Base-by-base conservation (phyloP, 1,140 invertebrate species). In the Aricia agestis region DNA sequence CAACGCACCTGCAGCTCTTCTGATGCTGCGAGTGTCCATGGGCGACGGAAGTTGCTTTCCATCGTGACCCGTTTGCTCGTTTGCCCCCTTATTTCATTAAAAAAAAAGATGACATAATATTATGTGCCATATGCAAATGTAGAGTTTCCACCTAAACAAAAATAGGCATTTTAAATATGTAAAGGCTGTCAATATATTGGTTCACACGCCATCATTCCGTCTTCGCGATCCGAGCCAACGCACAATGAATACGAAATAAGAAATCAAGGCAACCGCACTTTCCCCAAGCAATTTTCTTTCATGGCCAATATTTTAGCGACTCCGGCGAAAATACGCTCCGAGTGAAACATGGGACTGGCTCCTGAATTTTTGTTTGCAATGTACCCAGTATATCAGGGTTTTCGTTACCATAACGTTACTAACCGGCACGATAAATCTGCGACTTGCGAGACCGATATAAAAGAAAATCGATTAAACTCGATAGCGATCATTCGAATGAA, bases 381-480 rank as follows among this genome's bases (percentile, higher is more conserved):
- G 86, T 83, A 85, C 82, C 82, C 76, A 80, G 82, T 87, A 87
- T 84, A 89, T 88, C 82, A 87, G 80, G 81, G 82, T 87, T 82
- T 81, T 82, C 82, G 83, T 79, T 81, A 83, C 78, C 80, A 75
- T 72, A 84, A 81, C 82, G 80, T 79, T 89, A 88, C 89, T 84
- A 85, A 89, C 85, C 82, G 81, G 80, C 81, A 82, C 79, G 83
- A 91, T 91, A 91, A 91, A 91, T 91, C 86, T 84, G 71, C 87
- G 87, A 91, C 89, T 85, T 84, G 71, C 87, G 87, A 89, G 89
- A 89, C 87, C 79, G 87, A 88, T 91, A 91, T 89, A 89, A 87
- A 91, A 91, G 89, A 89, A 91, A 91, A 91, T 84, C 87, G 89
- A 91, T 91, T 91, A 91, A 91, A 87, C 72, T 78, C 80, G 89